Conservation (phyloP, 2,797 vertebrate genomes). For the Catharus ustulatus region DNA sequence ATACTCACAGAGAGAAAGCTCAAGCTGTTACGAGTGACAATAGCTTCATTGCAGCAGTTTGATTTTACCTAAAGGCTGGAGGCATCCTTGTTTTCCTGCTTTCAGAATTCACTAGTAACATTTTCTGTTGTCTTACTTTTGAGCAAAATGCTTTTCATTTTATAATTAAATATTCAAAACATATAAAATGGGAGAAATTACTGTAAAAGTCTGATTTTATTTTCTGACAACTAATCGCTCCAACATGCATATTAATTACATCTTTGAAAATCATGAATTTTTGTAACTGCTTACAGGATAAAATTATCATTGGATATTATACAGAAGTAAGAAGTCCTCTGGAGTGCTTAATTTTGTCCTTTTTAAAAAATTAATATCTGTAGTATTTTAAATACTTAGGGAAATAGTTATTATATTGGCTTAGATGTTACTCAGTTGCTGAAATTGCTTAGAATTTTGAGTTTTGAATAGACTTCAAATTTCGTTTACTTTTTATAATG, state of each 20-base stretch:
- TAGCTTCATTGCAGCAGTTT: not conserved
- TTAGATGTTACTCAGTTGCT: not conserved
- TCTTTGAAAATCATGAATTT: not conserved
- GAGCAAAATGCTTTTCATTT: not conserved
- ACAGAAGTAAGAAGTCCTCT: not conserved
- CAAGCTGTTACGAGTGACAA: not conserved
- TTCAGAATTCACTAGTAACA: not conserved
- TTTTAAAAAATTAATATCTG: not conserved
- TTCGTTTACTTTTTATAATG: conserved; percentile 32
- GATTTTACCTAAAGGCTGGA: not conserved
- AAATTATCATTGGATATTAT: not conserved
- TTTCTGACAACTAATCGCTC: not conserved
- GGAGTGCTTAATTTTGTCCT: not conserved
- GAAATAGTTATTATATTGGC: not conserved
- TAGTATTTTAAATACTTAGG: not conserved
- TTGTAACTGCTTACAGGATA: not conserved
- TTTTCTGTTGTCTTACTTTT: not conserved
- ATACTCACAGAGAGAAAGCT: not conserved
- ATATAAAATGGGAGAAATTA: not conserved
- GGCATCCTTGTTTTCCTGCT: not conserved
- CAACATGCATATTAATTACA: not conserved
- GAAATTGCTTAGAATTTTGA: not conserved
- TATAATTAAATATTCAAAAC: not conserved
- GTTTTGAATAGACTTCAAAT: conserved; percentile 4
- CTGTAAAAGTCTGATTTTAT: not conserved